phyloP scores from a whole-genome alignment of 2,888 invertebrate genomes.

The Entomobrya proxima region DNA sequence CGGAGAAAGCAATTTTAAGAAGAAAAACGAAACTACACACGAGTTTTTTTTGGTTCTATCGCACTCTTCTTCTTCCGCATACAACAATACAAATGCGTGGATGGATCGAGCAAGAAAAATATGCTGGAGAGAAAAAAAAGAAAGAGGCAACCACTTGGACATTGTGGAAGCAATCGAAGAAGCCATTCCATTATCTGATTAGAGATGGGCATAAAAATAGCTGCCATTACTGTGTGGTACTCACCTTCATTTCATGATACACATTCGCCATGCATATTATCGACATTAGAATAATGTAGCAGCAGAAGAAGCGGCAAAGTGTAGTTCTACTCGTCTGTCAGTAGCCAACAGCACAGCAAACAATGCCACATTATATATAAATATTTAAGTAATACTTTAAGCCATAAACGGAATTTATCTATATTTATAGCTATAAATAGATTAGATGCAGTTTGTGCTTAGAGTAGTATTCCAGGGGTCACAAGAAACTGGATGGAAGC shows the following conservation, averaged over 20 bases:
- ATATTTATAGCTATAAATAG: constrained; percentile 33
- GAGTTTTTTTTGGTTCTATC: background rate
- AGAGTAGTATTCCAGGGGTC: constrained; percentile 49
- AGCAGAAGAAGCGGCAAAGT: background rate
- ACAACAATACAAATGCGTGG: background rate
- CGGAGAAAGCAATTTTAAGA: background rate
- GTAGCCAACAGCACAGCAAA: constrained; percentile 22
- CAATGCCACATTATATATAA: constrained; percentile 2
- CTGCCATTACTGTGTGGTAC: constrained; percentile 48
- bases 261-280: constrained; percentile 55
- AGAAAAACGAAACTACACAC: background rate
- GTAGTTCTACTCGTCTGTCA: background rate
- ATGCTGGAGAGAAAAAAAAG: constrained; percentile 19
- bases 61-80: background rate
- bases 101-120: background rate
- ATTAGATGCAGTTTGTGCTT: constrained; percentile 34
- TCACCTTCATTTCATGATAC: constrained; percentile 53
- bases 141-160: constrained; percentile 42
- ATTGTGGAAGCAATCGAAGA: constrained; percentile 59
- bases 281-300: constrained; percentile 60
- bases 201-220: constrained; percentile 67
- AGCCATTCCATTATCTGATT: constrained; percentile 67
- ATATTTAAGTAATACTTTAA: background rate
- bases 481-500: constrained; percentile 18
- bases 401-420: background rate